These are phyloP conservation scores for Enteromius mattozi DNA, from an alignment of 2,797 vertebrate species.

Conservation along the genomic window DNA sequence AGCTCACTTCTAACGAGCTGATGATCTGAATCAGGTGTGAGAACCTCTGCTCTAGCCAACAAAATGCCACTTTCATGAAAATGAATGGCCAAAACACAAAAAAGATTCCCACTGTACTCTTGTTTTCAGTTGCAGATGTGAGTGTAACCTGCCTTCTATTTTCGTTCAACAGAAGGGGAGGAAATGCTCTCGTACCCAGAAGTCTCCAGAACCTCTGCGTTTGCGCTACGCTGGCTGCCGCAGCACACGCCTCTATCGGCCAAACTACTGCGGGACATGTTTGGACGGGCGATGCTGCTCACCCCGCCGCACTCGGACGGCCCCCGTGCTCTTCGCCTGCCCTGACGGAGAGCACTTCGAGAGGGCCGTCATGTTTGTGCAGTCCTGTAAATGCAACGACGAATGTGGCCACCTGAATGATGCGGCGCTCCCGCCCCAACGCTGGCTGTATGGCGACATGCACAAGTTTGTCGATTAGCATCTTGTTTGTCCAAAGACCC, in stretches of 20 bases:
- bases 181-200: slow-evolving; percentile 82
- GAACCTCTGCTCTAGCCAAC: not conserved
- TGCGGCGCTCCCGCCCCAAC: slow-evolving; percentile 73
- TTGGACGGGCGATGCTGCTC: slow-evolving; percentile 81
- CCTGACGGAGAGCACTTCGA: slow-evolving; percentile 75
- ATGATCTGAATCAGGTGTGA: too few relatives aligned
- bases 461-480: slow-evolving; percentile 81
- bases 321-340: slow-evolving; percentile 76
- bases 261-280: slow-evolving; percentile 82
- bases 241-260: slow-evolving; percentile 78
- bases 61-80: not conserved
- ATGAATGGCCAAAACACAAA: not conserved
- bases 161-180: slow-evolving; percentile 76
- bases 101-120: not conserved
- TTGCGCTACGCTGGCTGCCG: slow-evolving; percentile 80
- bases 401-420: slow-evolving; percentile 80
- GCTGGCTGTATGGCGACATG: slow-evolving; percentile 79
- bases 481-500: slow-evolving; percentile 47
- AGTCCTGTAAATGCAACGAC: slow-evolving; percentile 82
- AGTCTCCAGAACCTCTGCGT: slow-evolving; percentile 78
- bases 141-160: not conserved
- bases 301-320: slow-evolving; percentile 76
- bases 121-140: not conserved
- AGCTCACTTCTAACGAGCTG: too few relatives aligned
- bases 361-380: slow-evolving; percentile 80